Conservation (phyloP, 2,888 invertebrate genomes). For the Plagodis dolabraria region DNA sequence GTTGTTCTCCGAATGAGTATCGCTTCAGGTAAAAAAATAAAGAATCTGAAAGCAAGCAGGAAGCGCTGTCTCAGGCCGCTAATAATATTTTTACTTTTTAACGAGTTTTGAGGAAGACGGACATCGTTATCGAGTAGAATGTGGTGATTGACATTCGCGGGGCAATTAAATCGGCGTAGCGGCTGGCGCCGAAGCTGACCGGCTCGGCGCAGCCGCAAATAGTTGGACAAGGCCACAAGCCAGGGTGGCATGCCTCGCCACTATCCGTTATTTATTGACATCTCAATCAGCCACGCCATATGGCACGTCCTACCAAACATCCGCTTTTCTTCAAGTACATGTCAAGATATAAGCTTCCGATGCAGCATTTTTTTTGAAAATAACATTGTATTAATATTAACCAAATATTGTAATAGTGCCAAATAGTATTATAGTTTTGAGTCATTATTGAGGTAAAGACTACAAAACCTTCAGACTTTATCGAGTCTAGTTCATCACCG, state of each 20-base stretch:
- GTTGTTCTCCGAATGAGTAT: too few species aligned
- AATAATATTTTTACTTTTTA: conserved; percentile 39
- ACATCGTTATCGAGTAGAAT: conserved; percentile 58
- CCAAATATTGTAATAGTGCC: too few species aligned
- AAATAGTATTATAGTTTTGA: too few species aligned
- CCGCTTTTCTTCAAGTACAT: conserved; percentile 43
- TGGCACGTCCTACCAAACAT: conserved; percentile 52
- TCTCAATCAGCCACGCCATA: conserved; percentile 51
- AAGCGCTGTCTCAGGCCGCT: conserved; percentile 39
- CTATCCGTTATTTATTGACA: conserved; percentile 61
- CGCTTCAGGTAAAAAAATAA: conserved; percentile 5
- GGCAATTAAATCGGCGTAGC: conserved; percentile 65
- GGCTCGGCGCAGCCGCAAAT: conserved; percentile 67
- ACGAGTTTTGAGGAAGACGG: conserved; percentile 48
- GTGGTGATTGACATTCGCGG: conserved; percentile 68
- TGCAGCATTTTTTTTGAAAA: too few species aligned
- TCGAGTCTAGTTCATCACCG: too few species aligned
- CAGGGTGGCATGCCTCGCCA: conserved; percentile 47
- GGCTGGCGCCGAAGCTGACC: conserved; percentile 46
- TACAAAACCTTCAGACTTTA: too few species aligned
- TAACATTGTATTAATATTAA: too few species aligned
- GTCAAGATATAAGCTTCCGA: neutral
- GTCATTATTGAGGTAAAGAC: too few species aligned
- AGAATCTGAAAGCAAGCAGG: conserved; percentile 33
- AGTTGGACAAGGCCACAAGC: conserved; percentile 71